Base-by-base conservation (phyloP, 2,797 vertebrate species). In the Sebastes matsubarae region DNA sequence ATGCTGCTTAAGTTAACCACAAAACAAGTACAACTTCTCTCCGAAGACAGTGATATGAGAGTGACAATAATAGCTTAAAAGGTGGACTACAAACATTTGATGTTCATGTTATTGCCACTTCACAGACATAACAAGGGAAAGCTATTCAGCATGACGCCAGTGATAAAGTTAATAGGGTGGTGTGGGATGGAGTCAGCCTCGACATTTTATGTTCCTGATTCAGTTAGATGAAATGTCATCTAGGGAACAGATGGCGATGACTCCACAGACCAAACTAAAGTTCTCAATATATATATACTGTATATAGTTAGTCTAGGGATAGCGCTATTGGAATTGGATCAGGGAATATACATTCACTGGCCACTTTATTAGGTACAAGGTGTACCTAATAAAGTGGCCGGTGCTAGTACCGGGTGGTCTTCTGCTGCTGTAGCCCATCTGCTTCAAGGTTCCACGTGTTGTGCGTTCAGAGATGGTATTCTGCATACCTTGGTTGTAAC, bases 1-100 rank as follows among this genome's bases (percentile, higher is more conserved):
- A 76, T 25, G 29, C 72, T 72, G 65, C 69, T 60, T 67, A 50
- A 70, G 63, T 78, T 66, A 76, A 69, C 58, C 55, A 50, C 64
- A 78, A 57, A 80, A 84, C 72, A 87, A 84, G 75, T 79, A 76
- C 2, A 57, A 71, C 75, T 84, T 79, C 36, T 68, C 79, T 60
- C 50, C 64, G 34, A 36, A 81, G 60, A 30, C 22, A 5, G 55
- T 18, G 64, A 76, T 36, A 16, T 29, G 64, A 73, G 25, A 61
- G 64, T 22, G 61, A 84, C 71, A 72, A 80, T 68, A 66, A 83
- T 60, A 83, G 77, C 75, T 75, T 60, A 13, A 79, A 82, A 71
- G 75, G 25, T 55, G 57, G 65, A 57, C 79, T 38, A 61, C 61
- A 85, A 77, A 75, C 22, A 81, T 64, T 69, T 87, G 77, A 85